Percentiles rank a stretch among this genome's conserved stretches.
Evolutionary conservation across 2,113 vertebrate genomes (phyloP).

Genomic region (Dasypus novemcinctus): DNA sequence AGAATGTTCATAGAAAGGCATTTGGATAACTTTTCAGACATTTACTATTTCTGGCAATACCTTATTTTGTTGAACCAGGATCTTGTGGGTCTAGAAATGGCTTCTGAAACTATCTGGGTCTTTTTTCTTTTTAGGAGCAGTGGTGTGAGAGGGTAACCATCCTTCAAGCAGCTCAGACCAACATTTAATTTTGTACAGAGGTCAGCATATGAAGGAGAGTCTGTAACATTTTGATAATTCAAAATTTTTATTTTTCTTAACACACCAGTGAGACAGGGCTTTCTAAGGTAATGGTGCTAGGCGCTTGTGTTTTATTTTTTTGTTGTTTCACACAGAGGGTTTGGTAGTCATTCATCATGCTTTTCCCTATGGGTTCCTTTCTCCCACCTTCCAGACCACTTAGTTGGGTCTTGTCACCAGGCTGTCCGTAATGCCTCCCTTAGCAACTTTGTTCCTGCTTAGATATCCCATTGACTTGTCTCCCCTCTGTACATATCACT

Average conservation of each 20-base stretch:
- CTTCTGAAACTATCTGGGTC: slow-evolving; percentile 29
- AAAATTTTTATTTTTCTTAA: slow-evolving; percentile 42
- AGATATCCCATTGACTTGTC: neutral
- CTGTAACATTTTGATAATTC: neutral
- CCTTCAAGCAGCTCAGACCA: neutral
- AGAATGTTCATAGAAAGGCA: slow-evolving; percentile 22
- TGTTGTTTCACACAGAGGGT: neutral
- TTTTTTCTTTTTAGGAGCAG: neutral
- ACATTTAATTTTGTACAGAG: neutral
- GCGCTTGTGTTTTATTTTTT: neutral
- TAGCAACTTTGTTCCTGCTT: neutral
- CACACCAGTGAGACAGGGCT: neutral
- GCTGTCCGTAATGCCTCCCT: neutral
- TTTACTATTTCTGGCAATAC: slow-evolving; percentile 27
- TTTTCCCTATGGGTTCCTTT: neutral
- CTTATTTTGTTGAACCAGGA: slow-evolving; percentile 6
- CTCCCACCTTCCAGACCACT: neutral
- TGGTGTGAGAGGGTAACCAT: neutral
- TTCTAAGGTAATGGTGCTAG: neutral
- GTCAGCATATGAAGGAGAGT: neutral
- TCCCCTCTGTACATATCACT: neutral
- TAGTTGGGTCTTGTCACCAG: neutral
- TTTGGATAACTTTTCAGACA: slow-evolving; percentile 6
- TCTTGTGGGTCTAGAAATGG: slow-evolving; percentile 5
- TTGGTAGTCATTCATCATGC: neutral